Base-by-base conservation (phyloP, 2,888 invertebrate species). In the Panzeria rudis region DNA sequence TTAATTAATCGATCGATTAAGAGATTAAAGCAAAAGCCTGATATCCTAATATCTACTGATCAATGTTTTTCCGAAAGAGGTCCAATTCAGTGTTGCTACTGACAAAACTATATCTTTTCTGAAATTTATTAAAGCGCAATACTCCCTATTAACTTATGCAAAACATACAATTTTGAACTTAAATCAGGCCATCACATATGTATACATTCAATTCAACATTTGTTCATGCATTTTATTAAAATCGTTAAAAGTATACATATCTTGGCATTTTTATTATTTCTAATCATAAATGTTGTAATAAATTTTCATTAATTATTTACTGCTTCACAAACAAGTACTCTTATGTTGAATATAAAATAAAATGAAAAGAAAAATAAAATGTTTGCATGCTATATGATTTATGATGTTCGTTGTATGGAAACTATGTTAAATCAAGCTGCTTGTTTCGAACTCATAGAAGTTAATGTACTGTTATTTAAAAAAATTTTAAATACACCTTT, bases 331-430 rank as follows among this genome's bases (percentile, higher is more conserved):
- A 76, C 20, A 9, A 64, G 29, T 17, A 52, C 52, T 29, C 20
- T 52, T 52, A 41, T 68, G 59, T 62, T 71, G 15, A 52, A 52
- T 61, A 52, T 61, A 32, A 32, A 17, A 32, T 25, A 41, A 79
- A 25, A 35, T 32, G 44, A 72, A 72, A 41, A 62, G 32, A 5
- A 62, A 66, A 77, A 68, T 69, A 66, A 29, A 47, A 71, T 15
- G 29, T 66, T 66, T 77, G 50, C 83, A 77, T 77, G 83, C 32
- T 64, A 66, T 11, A 72, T 83, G 83, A 83, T 83, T 83, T 83
- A 77, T 77, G 66, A 23, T 52, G 52, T 69, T 62, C 61, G 47
- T 32, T 82, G 35, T 32, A 35, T 59, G 35, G 8, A 64, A 77
- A 68, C 77, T 77, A 66, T 77, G 72, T 72, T 72, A 72, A 44